These are phyloP conservation scores for Cryptoleucopteryx plumbea DNA, from an alignment of 2,113 vertebrate species.

Conservation along the genomic window DNA sequence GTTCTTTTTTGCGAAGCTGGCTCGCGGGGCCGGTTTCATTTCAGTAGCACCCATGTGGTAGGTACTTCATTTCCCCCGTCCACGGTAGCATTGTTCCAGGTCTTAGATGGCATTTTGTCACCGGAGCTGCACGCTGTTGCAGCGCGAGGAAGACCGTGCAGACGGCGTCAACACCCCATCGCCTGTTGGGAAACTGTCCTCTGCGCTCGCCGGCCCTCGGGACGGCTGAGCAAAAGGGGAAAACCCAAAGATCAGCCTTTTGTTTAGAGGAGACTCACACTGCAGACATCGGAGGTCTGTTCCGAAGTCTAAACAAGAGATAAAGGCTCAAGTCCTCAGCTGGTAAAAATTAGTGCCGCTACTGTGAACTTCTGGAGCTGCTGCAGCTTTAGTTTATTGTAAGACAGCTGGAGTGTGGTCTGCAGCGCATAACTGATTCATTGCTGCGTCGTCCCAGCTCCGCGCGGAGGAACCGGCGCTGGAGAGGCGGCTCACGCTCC, in stretches of 20 bases:
- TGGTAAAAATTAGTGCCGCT: conserved; percentile 28
- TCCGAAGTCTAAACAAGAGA: conserved; percentile 17
- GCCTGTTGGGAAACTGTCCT: not conserved
- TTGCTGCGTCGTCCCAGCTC: not conserved
- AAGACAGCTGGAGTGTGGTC: not conserved
- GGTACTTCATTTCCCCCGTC: not conserved
- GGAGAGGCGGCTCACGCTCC: not conserved
- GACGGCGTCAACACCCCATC: fast-evolving
- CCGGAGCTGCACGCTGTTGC: fast-evolving
- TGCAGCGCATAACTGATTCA: not conserved
- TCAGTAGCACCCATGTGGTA: conserved; percentile 57
- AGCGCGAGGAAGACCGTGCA: fast-evolving
- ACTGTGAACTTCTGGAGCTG: conserved; percentile 15
- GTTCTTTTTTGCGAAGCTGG: conserved; percentile 47
- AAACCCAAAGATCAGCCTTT: not conserved
- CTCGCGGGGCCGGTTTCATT: conserved; percentile 9
- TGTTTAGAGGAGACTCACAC: not conserved
- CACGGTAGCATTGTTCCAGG: not conserved
- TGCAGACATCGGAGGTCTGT: not conserved
- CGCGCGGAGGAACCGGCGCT: not conserved
- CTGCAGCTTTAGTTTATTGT: not conserved
- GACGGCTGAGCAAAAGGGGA: not conserved
- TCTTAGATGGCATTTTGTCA: not conserved
- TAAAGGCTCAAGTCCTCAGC: conserved; percentile 23
- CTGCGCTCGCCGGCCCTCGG: fast-evolving